phyloP scores from a whole-genome alignment of 2,888 invertebrate species.

The Lepetodrilus schrolli region DNA sequence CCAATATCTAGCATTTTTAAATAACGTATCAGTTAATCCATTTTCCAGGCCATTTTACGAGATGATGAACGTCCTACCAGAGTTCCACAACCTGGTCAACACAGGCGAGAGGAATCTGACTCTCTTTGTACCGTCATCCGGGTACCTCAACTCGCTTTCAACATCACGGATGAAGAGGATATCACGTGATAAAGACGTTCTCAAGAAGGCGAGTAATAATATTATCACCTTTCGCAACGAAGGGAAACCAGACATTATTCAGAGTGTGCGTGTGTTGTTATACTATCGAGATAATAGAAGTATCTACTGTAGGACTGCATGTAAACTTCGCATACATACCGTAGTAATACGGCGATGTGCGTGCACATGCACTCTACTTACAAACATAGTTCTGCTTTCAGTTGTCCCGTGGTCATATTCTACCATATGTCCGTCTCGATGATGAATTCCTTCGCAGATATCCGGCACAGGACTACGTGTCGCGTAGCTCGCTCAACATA shows the following conservation, averaged over 20 bases:
- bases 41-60: constrained; percentile 54
- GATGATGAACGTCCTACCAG: constrained; percentile 49
- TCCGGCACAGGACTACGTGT: constrained; percentile 38
- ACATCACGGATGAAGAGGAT: too few species aligned
- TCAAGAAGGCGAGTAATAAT: too few species aligned
- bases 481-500: constrained; percentile 42
- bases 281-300: too few species aligned
- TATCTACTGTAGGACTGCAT: too few species aligned
- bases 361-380: neutral
- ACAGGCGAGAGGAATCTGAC: constrained; percentile 39
- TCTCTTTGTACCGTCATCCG: constrained; percentile 57
- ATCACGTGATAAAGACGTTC: too few species aligned
- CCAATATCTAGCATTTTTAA: too few species aligned
- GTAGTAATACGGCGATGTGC: too few species aligned
- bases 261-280: too few species aligned
- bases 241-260: too few species aligned
- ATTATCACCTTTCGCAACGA: too few species aligned
- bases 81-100: constrained; percentile 48
- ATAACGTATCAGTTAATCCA: neutral
- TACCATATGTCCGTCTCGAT: constrained; percentile 54
- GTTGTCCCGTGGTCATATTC: constrained; percentile 58
- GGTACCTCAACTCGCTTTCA: constrained; percentile 48
- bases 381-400: constrained; percentile 34
- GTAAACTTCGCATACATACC: too few species aligned
- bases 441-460: constrained; percentile 43